These are phyloP conservation scores for Microtus oregoni DNA, from an alignment of 2,113 vertebrate genomes.

Conservation along the genomic window DNA sequence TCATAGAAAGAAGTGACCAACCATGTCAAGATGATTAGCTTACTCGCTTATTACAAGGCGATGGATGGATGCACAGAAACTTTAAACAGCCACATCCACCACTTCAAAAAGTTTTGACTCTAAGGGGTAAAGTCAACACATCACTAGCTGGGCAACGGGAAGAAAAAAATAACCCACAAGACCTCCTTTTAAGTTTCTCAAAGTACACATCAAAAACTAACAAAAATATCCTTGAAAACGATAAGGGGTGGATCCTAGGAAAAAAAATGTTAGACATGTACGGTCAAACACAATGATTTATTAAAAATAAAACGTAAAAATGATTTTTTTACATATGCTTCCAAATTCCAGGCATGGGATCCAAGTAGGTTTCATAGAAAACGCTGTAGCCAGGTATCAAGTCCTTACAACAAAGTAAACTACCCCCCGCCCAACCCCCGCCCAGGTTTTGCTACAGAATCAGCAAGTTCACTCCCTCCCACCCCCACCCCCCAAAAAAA, in stretches of 20 bases:
- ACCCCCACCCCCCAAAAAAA: conserved; percentile 43
- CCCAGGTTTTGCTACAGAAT: conserved; percentile 88
- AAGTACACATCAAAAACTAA: conserved; percentile 77
- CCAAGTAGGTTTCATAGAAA: conserved; percentile 89
- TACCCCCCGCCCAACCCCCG: conserved; percentile 77
- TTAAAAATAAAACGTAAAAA: conserved; percentile 93
- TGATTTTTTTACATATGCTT: conserved; percentile 88
- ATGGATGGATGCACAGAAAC: conserved; percentile 87
- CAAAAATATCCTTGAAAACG: conserved; percentile 83
- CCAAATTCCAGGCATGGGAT: conserved; percentile 88
- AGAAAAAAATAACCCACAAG: conserved; percentile 52
- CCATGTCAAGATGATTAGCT: conserved; percentile 83
- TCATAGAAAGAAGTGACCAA: conserved; percentile 84
- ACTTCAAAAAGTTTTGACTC: conserved; percentile 83
- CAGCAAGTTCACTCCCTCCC: conserved; percentile 83
- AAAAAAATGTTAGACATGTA: conserved; percentile 89
- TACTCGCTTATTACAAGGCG: conserved; percentile 84
- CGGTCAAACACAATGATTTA: conserved; percentile 92
- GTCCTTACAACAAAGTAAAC: conserved; percentile 90
- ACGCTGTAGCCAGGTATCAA: conserved; percentile 88
- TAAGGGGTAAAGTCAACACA: conserved; percentile 78
- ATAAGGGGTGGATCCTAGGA: conserved; percentile 87
- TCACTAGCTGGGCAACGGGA: conserved; percentile 73
- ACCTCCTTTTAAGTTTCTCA: conserved; percentile 81
- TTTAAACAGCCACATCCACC: conserved; percentile 85